Evolutionary conservation across 2,888 invertebrate species (phyloP).

Genomic region (Oscheius myriophilus): DNA sequence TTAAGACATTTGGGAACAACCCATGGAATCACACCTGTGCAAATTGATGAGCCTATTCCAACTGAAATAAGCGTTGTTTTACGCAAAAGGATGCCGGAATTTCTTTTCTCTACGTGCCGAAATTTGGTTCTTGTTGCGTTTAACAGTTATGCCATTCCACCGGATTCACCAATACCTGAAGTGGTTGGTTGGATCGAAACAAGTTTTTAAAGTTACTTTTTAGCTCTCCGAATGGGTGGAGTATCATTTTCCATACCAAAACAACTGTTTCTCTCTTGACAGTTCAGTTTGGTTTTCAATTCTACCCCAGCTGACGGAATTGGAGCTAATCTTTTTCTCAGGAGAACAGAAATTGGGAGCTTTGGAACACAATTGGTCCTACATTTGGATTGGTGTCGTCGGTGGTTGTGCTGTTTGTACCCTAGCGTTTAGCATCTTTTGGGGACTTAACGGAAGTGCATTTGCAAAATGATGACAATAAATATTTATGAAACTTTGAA

Average conservation of each 20-base stretch:
- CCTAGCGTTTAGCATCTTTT: conserved; percentile 56
- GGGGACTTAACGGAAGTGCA: conserved; percentile 58
- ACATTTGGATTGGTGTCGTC: conserved; percentile 48
- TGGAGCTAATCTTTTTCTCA: conserved; percentile 44
- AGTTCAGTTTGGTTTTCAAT: conserved; percentile 43
- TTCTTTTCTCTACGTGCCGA: neutral
- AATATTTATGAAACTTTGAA: neutral
- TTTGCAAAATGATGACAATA: conserved; percentile 36
- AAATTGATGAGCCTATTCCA: conserved; percentile 12
- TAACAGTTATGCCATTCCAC: conserved; percentile 13
- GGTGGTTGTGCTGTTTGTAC: conserved; percentile 55
- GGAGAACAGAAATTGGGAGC: conserved; percentile 39
- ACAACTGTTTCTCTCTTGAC: conserved; percentile 35
- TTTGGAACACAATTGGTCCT: conserved; percentile 36
- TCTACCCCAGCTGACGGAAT: conserved; percentile 44
- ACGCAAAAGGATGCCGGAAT: conserved; percentile 2
- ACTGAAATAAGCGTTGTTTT: conserved; percentile 10
- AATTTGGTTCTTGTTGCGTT: conserved; percentile 6
- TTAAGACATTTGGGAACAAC: conserved; percentile 15
- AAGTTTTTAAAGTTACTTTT: neutral
- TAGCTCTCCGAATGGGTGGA: conserved; percentile 14
- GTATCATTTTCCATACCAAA: conserved; percentile 27
- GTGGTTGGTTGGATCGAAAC: conserved; percentile 7
- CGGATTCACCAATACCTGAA: conserved; percentile 2
- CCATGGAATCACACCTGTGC: conserved; percentile 9